Percentiles rank a stretch among this genome's conserved stretches.
phyloP scores from a whole-genome alignment of 2,888 invertebrate species.

The Megamerina dolium region DNA sequence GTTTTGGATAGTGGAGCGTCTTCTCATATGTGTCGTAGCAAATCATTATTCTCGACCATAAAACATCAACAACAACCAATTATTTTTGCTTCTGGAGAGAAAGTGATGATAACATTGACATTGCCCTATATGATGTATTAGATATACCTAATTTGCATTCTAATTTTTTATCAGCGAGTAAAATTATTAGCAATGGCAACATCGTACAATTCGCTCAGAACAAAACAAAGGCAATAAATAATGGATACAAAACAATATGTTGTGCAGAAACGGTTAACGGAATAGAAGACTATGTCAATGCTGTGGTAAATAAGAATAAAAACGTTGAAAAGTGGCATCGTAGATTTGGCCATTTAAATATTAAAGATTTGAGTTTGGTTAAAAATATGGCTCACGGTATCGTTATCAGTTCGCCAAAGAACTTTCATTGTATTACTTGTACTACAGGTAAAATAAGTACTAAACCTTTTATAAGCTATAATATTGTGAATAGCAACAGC shows the following conservation, averaged over 20 bases:
- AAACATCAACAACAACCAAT: no score
- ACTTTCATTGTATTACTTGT: constrained; percentile 7
- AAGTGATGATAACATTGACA: no score
- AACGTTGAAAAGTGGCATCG: constrained; percentile 10
- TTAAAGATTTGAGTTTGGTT: no score
- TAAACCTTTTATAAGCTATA: constrained; percentile 3
- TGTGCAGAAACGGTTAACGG: no score
- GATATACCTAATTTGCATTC: constrained; percentile 5
- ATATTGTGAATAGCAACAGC: not conserved
- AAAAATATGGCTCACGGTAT: constrained; percentile 9
- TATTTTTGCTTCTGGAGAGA: no score
- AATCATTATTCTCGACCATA: no score
- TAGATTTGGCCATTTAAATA: constrained; percentile 16
- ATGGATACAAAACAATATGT: not conserved
- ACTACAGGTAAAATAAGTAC: constrained; percentile 8
- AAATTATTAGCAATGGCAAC: constrained; percentile 6
- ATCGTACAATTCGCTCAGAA: not conserved
- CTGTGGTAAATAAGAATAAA: not conserved
- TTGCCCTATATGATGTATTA: not conserved
- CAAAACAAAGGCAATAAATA: not conserved
- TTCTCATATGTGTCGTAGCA: no score
- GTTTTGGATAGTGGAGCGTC: no score
- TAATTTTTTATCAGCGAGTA: constrained; percentile 8
- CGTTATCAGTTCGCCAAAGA: not conserved
- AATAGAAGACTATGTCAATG: not conserved